These are phyloP conservation scores for Anoncus sp. DNA, from an alignment of 2,888 invertebrate species.

Conservation along the genomic window DNA sequence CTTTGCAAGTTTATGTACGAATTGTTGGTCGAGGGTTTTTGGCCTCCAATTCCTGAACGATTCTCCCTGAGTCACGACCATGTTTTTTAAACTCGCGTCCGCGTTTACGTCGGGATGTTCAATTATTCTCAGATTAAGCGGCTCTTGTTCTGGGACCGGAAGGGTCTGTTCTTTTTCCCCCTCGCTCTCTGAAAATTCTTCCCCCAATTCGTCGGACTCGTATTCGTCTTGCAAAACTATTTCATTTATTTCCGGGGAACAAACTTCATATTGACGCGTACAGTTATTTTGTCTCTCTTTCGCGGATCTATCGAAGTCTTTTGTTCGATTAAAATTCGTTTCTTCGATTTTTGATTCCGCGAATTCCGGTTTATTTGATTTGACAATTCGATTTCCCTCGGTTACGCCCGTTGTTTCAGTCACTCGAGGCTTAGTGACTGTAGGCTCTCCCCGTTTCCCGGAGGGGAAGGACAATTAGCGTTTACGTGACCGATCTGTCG, in stretches of 20 bases:
- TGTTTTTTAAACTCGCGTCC: background rate
- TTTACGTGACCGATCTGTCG: slow-evolving; percentile 37
- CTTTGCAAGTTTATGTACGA: background rate
- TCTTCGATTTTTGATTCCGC: background rate
- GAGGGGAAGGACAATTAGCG: slow-evolving; percentile 32
- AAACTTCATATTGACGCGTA: too few relatives aligned
- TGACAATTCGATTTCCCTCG: slow-evolving; percentile 13
- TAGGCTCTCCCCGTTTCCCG: slow-evolving; percentile 48
- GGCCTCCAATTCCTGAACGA: slow-evolving; percentile 26
- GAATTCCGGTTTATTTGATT: background rate
- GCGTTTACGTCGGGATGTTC: background rate
- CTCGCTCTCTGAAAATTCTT: too few relatives aligned
- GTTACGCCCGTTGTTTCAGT: slow-evolving; percentile 24
- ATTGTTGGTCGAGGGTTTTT: background rate
- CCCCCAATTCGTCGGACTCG: too few relatives aligned
- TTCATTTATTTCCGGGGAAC: too few relatives aligned
- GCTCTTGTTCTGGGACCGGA: too few relatives aligned
- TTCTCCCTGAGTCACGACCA: background rate
- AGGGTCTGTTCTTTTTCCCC: too few relatives aligned
- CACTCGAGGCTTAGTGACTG: slow-evolving; percentile 31
- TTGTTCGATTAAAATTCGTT: background rate
- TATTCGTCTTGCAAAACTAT: too few relatives aligned
- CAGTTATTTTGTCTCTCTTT: too few relatives aligned
- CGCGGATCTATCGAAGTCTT: too few relatives aligned
- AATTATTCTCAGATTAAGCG: too few relatives aligned